These are phyloP conservation scores for Gambusia yucatana DNA, from an alignment of 2,797 vertebrate species.

Conservation along the genomic window DNA sequence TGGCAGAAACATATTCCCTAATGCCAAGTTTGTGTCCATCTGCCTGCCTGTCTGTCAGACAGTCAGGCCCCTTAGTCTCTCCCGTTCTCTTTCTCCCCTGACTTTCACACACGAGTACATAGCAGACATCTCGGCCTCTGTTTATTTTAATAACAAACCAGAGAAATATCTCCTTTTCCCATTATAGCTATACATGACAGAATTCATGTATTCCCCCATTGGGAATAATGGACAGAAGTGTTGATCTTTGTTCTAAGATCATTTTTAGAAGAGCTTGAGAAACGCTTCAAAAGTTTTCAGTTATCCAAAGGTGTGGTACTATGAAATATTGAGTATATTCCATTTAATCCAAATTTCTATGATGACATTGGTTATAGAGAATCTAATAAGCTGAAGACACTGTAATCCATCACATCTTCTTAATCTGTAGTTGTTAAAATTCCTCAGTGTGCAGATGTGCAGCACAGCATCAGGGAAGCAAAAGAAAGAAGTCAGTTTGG, in stretches of 20 bases:
- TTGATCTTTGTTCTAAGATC: conserved; percentile 53
- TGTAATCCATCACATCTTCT: conserved; percentile 57
- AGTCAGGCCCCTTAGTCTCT: conserved; percentile 71
- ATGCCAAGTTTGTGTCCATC: conserved; percentile 78
- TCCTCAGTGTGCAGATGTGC: conserved; percentile 40
- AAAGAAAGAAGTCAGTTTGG: conserved; percentile 63
- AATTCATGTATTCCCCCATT: conserved; percentile 44
- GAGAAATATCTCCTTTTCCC: conserved; percentile 66
- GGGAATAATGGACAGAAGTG: conserved; percentile 52
- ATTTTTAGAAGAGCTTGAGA: conserved; percentile 39
- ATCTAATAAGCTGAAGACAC: conserved; percentile 39
- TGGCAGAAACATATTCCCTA: conserved; percentile 78
- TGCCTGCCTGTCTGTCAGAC: conserved; percentile 83
- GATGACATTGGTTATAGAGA: conserved; percentile 52
- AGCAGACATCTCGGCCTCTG: conserved; percentile 71
- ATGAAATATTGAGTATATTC: conserved; percentile 42
- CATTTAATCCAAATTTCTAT: conserved; percentile 32
- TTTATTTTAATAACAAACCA: conserved; percentile 78
- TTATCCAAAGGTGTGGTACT: conserved; percentile 44
- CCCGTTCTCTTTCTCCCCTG: conserved; percentile 45
- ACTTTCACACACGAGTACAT: conserved; percentile 78
- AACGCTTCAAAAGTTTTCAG: conserved; percentile 37
- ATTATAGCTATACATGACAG: conserved; percentile 43
- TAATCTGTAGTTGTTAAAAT: conserved; percentile 43
- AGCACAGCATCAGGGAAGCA: conserved; percentile 34